These are phyloP conservation scores for Sminthurides aquaticus DNA, from an alignment of 2,888 invertebrate species.

Conservation along the genomic window DNA sequence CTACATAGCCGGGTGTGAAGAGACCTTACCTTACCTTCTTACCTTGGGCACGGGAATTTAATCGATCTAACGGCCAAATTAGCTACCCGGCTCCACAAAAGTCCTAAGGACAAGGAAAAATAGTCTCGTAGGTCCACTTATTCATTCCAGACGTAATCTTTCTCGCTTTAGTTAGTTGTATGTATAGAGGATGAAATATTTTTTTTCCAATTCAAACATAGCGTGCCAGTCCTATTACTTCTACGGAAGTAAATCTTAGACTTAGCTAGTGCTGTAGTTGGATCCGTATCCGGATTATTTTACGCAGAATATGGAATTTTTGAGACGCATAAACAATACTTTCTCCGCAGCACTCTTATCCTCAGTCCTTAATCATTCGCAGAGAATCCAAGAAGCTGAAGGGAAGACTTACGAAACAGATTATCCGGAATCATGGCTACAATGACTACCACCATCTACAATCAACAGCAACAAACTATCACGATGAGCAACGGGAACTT, in stretches of 20 bases:
- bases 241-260: no score
- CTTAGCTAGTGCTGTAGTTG: no score
- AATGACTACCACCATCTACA: conserved; percentile 17
- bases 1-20: no score
- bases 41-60: background rate
- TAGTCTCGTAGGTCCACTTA: background rate
- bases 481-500: conserved; percentile 18
- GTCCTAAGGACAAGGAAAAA: background rate
- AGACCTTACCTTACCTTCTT: no score
- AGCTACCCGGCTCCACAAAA: background rate
- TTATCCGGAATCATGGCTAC: conserved; percentile 22
- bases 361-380: no score
- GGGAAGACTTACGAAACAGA: no score
- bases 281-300: no score
- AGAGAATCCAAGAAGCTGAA: no score
- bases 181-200: no score
- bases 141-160: background rate
- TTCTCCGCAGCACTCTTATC: no score
- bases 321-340: background rate
- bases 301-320: background rate
- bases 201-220: no score
- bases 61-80: background rate
- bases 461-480: conserved; percentile 19
- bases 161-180: background rate
- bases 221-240: no score